Conservation (phyloP, 2,113 vertebrate species). For the Talpa occidentalis region DNA sequence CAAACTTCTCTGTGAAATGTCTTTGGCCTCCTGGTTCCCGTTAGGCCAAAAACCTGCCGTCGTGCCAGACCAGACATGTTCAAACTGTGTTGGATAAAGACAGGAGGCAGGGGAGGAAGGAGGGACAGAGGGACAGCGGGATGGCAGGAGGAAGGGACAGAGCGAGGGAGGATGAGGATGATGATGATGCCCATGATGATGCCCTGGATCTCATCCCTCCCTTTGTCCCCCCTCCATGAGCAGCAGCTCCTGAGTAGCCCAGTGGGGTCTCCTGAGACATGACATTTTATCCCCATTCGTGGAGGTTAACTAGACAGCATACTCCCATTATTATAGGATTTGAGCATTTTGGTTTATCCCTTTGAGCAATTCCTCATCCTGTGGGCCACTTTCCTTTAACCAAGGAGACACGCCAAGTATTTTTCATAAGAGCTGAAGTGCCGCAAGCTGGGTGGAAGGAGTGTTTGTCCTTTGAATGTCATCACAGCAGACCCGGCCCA, state of each 20-base stretch:
- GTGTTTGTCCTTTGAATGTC: not conserved
- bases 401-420: not conserved
- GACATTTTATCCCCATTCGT: not conserved
- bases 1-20: not conserved
- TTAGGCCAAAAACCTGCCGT: not conserved
- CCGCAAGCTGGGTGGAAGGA: not conserved
- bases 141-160: not conserved
- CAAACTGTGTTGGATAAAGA: not conserved
- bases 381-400: not conserved
- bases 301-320: not conserved
- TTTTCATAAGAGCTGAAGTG: not conserved
- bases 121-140: not conserved
- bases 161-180: no score
- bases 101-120: not conserved
- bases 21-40: not conserved
- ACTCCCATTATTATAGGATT: not conserved
- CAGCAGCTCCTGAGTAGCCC: not conserved
- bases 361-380: not conserved
- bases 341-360: not conserved
- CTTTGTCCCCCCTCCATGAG: not conserved
- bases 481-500: not conserved
- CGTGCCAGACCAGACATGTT: not conserved
- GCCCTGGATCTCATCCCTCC: rapidly evolving
- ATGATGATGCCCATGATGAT: not conserved
- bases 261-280: rapidly evolving